phyloP scores from a whole-genome alignment of 2,113 vertebrate genomes.

The Menura novaehollandiae region DNA sequence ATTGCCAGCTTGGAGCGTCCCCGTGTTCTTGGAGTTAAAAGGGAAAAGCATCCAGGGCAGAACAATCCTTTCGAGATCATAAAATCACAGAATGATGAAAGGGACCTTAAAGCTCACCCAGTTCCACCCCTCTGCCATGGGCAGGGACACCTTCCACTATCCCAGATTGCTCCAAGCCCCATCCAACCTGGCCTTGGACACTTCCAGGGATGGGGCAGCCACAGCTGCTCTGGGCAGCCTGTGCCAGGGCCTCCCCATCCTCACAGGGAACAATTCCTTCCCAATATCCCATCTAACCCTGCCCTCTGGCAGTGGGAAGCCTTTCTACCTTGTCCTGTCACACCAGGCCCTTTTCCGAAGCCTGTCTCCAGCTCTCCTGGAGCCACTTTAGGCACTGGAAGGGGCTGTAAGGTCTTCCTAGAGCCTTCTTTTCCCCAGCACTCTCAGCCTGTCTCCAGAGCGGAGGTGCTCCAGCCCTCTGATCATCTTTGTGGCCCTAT shows the following conservation, averaged over 20 bases:
- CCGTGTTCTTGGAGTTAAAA: accelerated
- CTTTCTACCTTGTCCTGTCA: not conserved
- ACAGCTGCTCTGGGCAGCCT: not conserved
- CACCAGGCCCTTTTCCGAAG: accelerated
- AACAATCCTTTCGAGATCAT: not conserved
- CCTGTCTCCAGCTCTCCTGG: not conserved
- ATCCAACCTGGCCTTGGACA: not conserved
- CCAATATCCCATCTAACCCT: not conserved
- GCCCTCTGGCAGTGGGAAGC: not conserved
- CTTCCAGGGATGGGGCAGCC: not conserved
- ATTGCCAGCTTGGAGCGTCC: not conserved
- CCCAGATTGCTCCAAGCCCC: not conserved
- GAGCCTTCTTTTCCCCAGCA: not conserved
- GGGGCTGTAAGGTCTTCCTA: accelerated
- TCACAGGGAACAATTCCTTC: not conserved
- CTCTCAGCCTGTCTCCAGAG: not conserved
- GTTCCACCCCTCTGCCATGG: accelerated
- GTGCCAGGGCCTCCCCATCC: not conserved
- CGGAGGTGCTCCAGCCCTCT: not conserved
- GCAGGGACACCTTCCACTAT: accelerated
- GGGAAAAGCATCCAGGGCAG: not conserved
- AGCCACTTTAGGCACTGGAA: accelerated
- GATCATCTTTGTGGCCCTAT: accelerated
- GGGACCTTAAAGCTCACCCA: not conserved
- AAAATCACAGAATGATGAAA: not conserved